phyloP scores from a whole-genome alignment of 1,140 invertebrate genomes.

The Gryllus bimaculatus region DNA sequence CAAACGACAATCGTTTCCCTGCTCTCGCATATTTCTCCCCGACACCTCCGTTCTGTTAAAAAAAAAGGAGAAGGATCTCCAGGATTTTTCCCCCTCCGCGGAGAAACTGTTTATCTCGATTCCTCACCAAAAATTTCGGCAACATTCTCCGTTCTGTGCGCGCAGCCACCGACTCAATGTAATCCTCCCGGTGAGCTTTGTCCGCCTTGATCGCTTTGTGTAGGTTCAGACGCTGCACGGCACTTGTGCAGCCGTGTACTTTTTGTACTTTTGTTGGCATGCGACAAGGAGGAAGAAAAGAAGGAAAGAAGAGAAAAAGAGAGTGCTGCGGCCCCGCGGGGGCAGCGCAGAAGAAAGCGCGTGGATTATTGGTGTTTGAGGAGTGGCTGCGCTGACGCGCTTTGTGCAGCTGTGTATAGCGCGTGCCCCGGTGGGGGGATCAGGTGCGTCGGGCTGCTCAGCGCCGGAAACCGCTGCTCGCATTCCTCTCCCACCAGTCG shows the following conservation, averaged over 20 bases:
- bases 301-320: background rate
- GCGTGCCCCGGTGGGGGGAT: background rate
- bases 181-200: background rate
- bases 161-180: background rate
- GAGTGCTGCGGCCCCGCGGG: too few relatives aligned
- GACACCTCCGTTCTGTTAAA: background rate
- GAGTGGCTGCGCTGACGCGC: background rate
- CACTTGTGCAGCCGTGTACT: background rate
- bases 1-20: background rate
- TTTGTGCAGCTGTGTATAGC: background rate
- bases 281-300: background rate
- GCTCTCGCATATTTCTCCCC: background rate
- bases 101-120: background rate
- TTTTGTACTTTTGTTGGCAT: background rate
- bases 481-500: background rate
- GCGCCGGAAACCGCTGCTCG: background rate
- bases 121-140: background rate
- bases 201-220: background rate
- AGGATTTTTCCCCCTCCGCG: background rate
- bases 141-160: background rate
- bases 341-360: background rate
- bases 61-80: background rate
- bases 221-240: background rate
- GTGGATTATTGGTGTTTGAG: background rate
- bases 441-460: background rate